These are phyloP conservation scores for Hestina assimilis DNA, from an alignment of 1,140 invertebrate species.

Conservation along the genomic window DNA sequence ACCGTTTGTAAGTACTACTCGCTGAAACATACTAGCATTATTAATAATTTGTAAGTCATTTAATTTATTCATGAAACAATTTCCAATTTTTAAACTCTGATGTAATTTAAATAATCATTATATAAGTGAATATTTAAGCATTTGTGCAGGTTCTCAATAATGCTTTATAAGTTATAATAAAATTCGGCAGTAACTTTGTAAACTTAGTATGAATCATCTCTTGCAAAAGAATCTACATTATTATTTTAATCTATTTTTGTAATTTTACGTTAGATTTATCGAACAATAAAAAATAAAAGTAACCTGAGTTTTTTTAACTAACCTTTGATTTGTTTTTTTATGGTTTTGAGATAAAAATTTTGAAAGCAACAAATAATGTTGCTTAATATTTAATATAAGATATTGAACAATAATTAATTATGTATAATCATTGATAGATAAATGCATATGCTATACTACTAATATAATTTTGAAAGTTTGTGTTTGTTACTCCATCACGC, in stretches of 20 bases:
- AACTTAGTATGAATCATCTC: slow-evolving; percentile 2
- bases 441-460: no score
- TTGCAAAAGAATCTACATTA: slow-evolving; percentile 48
- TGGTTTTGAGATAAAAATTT: no score
- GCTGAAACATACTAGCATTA: slow-evolving; percentile 9
- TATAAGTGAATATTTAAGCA: neutral
- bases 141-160: neutral
- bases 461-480: no score
- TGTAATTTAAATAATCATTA: neutral
- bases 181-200: neutral
- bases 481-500: no score
- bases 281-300: slow-evolving; percentile 40
- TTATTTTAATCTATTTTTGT: slow-evolving; percentile 69
- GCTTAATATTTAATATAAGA: no score
- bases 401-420: no score
- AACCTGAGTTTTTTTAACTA: no score
- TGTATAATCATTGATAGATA: no score
- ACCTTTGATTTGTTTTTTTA: no score
- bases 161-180: neutral
- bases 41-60: slow-evolving; percentile 3
- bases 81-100: neutral
- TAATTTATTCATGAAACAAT: slow-evolving; percentile 1
- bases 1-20: slow-evolving; percentile 13
- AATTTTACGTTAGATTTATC: slow-evolving; percentile 62
- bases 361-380: no score